Base-by-base conservation (phyloP, 2,888 invertebrate species). In the Ashinkailepas kermadecensis region DNA sequence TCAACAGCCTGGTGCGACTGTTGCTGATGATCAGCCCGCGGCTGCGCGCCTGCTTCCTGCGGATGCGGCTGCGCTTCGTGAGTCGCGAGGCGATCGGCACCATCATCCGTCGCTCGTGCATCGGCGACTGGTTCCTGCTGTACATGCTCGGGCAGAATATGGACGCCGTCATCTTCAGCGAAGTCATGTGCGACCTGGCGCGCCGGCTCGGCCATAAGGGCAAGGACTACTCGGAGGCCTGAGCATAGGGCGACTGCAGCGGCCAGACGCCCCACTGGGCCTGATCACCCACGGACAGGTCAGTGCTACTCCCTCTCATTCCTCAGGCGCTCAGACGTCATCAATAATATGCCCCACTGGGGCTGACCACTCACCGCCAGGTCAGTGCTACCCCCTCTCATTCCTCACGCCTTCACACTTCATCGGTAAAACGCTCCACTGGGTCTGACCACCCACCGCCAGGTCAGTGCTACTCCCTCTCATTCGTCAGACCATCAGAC, bases 51-150 rank as follows among this genome's bases (percentile, higher is more conserved):
- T 95, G 96, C 89, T 91, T 96, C 89, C 91, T 96, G 89, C 91
- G 95, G 85, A 92, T 96, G 91, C 91, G 96, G 85, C 96, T 95
- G 90, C 91, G 93, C 85, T 91, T 96, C 86, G 93, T 96, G 86
- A 91, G 94, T 86, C 91, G 93, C 86, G 96, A 96, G 89, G 95
- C 95, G 85, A 93, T 96, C 86, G 95, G 96, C 89, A 93, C 94
- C 85, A 94, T 96, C 87, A 96, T 96, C 85, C 91, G 95, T 85
- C 91, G 94, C 86, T 95, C 95, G 89, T 95, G 96, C 88, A 94
- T 96, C 91, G 96, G 96, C 86, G 96, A 96, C 89, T 96, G 96
- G 96, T 96, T 96, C 89, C 91, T 96, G 85, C 92, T 96, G 86
- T 96, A 96, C 90, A 95, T 96, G 91, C 91, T 96, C 86, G 96